These are phyloP conservation scores for Hyla sarda DNA, from an alignment of 2,113 vertebrate genomes.

Conservation along the genomic window DNA sequence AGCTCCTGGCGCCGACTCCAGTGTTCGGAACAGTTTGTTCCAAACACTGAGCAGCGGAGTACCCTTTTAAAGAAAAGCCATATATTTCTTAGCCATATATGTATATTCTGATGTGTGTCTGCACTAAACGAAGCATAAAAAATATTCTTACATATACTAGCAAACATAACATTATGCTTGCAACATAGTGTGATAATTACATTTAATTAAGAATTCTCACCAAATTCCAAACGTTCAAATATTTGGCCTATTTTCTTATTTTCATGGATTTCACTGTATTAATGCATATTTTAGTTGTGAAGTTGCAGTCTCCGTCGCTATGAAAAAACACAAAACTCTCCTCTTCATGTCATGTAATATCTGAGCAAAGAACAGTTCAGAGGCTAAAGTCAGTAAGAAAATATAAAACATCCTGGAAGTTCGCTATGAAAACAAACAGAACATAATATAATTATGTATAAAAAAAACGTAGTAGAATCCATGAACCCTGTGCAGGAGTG, in stretches of 20 bases:
- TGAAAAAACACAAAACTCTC: background rate
- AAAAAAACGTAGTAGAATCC: constrained; percentile 8
- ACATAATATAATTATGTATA: constrained; percentile 37
- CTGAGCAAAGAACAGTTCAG: constrained; percentile 34
- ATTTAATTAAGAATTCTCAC: background rate
- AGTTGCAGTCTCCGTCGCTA: background rate
- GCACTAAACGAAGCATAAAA: too few relatives aligned
- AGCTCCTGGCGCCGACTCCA: too few relatives aligned
- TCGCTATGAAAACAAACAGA: constrained; percentile 47
- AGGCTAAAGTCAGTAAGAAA: constrained; percentile 23
- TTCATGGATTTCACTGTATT: background rate
- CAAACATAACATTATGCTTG: background rate
- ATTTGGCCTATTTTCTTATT: background rate
- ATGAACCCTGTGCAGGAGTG: constrained; percentile 26
- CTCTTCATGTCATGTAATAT: constrained; percentile 26
- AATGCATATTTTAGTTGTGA: background rate
- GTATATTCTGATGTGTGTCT: too few relatives aligned
- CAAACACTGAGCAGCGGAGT: too few relatives aligned
- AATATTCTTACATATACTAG: background rate
- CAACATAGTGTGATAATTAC: background rate
- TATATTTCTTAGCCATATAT: background rate
- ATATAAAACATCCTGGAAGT: constrained; percentile 38
- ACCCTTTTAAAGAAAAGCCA: too few relatives aligned
- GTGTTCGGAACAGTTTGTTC: too few relatives aligned
- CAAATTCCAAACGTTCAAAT: background rate